phyloP scores from a whole-genome alignment of 1,140 invertebrate species.

The Drosophila micromelanica region DNA sequence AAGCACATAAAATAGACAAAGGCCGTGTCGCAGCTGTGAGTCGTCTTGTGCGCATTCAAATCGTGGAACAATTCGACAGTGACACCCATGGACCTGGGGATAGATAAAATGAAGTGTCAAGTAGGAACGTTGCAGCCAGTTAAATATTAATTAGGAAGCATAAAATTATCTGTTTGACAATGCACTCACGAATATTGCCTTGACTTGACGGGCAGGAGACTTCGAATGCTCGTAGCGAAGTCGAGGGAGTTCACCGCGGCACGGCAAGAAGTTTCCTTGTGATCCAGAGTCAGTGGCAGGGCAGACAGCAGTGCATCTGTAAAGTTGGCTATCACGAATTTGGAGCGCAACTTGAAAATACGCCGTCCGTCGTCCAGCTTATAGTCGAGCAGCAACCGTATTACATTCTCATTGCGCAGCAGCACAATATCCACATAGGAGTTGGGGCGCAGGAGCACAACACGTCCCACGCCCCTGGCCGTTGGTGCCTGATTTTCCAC shows the following conservation, averaged over 20 bases:
- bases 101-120: too few species aligned
- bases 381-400: constrained; percentile 62
- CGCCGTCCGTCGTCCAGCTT: constrained; percentile 55
- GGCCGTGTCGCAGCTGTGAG: constrained; percentile 68
- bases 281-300: constrained; percentile 72
- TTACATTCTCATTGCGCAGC: constrained; percentile 53
- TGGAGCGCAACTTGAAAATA: constrained; percentile 65
- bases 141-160: too few species aligned
- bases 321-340: constrained; percentile 69
- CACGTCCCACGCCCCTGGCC: constrained; percentile 6
- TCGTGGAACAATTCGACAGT: constrained; percentile 67
- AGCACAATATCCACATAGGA: constrained; percentile 60
- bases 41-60: constrained; percentile 56
- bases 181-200: constrained; percentile 36
- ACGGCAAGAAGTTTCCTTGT: constrained; percentile 63
- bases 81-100: constrained; percentile 44
- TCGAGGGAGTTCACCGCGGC: constrained; percentile 42
- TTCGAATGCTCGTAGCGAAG: constrained; percentile 12
- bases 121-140: too few species aligned
- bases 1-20: constrained; percentile 76
- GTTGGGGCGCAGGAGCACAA: constrained; percentile 40
- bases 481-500: constrained; percentile 37
- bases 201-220: constrained; percentile 1
- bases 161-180: too few species aligned
- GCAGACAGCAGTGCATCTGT: constrained; percentile 49